Base-by-base conservation (phyloP, 2,797 vertebrate genomes). In the Orientallactaga sibirica region DNA sequence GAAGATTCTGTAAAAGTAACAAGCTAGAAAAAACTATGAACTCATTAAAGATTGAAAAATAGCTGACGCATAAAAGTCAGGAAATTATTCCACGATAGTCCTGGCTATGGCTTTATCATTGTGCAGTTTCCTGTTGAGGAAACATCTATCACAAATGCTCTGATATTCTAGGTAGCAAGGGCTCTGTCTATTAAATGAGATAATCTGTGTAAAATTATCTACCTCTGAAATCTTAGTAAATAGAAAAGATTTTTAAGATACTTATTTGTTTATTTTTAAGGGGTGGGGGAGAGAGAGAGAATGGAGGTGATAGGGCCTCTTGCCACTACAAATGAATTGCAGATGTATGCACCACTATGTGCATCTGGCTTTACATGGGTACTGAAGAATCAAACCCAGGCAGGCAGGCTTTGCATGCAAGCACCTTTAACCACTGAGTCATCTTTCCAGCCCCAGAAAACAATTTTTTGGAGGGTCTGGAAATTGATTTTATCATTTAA, bases 401-500 rank as follows among this genome's bases (percentile, higher is more conserved):
- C 48, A 8, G 8, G 8, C 8, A 58, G 55, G 11, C 55, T 58
- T 58, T 58, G 55, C 12, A 58, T 16, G 55, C 55, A 58, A 58
- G 11, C 11, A 15, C 14, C 55, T 58, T 58, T 58, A 58, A 58
- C 55, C 55, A 58, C 55, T 14, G 55, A 14, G 55, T 4, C 55
- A 58, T 58, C 15, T 48, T 58, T 16, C 55, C 16, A 58, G 14
- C 55, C 52, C 10, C 14, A 58, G 55, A 58, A 58, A 58, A 48
- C 10, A 48, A 48, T 48, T 48, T 48, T 48, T 48, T 48, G 48
- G 8, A 1, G 48, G 8, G 48, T 55, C 66, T 78, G 37, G 24
- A 91, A 94, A 52, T 87, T 92, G 37, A 61, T 92, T 93, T 94
- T 73, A 92, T 75, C 33, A 70, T 64, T 90, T 29, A 80, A 79